These are phyloP conservation scores for Mionectes macconnelli DNA, from an alignment of 2,113 vertebrate genomes.

Conservation along the genomic window DNA sequence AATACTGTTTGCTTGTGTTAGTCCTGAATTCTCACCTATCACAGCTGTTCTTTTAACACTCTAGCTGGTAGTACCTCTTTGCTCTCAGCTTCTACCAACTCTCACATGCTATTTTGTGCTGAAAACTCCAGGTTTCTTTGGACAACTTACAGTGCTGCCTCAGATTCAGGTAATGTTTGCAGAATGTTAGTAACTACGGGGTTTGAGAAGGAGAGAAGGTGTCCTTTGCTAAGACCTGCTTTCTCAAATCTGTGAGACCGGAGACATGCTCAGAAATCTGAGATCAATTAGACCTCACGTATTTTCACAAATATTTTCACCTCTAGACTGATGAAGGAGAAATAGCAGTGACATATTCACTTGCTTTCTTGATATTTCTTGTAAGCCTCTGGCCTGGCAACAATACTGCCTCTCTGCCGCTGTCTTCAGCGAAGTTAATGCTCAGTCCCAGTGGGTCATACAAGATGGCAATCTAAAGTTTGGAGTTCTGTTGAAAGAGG, in stretches of 20 bases:
- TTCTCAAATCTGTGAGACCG: background rate
- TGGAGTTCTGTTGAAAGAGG: background rate
- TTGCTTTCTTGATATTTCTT: background rate
- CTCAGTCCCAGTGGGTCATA: rapidly evolving
- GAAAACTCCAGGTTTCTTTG: background rate
- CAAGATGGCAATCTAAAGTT: background rate
- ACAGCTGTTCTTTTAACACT: background rate
- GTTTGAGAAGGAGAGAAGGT: background rate
- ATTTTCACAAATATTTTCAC: background rate
- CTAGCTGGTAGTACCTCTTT: background rate
- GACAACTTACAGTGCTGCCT: background rate
- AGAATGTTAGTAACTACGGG: background rate
- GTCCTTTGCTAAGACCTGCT: background rate
- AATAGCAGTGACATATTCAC: background rate
- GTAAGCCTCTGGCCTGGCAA: background rate
- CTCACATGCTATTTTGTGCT: background rate
- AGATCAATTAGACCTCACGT: background rate
- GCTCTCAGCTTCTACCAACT: background rate
- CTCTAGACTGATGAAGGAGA: background rate
- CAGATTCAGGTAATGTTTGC: background rate
- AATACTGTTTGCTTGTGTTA: background rate
- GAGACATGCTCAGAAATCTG: background rate
- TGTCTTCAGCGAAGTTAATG: background rate
- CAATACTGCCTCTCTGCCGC: background rate
- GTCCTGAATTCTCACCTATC: background rate